phyloP scores from a whole-genome alignment of 2,888 invertebrate species.

The Oxyteleia sp. region DNA sequence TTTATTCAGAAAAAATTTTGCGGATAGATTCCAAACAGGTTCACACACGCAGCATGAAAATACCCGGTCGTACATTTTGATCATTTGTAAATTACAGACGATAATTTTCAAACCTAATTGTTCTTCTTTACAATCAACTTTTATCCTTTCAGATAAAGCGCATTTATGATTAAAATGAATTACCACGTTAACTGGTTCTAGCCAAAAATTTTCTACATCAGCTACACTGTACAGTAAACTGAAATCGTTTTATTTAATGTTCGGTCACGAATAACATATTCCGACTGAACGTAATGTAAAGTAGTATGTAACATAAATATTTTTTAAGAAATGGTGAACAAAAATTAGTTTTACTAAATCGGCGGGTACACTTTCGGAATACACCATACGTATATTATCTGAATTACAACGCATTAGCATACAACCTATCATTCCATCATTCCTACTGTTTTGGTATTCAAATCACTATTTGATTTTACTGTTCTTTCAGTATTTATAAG shows the following conservation, averaged over 20 bases:
- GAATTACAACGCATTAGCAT: conserved; percentile 73
- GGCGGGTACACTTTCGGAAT: conserved; percentile 40
- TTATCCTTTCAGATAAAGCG: conserved; percentile 5
- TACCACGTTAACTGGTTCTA: neutral
- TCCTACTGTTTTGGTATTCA: conserved; percentile 82
- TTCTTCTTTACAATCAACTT: conserved; percentile 28
- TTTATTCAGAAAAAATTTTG: conserved; percentile 9
- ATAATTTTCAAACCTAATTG: conserved; percentile 13
- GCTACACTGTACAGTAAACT: conserved; percentile 19
- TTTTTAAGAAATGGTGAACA: conserved; percentile 1
- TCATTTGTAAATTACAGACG: conserved; percentile 18
- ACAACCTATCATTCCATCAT: conserved; percentile 79
- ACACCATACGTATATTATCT: conserved; percentile 41
- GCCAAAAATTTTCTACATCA: conserved; percentile 27
- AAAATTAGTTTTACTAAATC: conserved; percentile 34
- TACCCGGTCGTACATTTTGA: conserved; percentile 11
- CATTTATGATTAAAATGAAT: conserved; percentile 17
- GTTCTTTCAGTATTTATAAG: conserved; percentile 83
- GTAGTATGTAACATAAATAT: neutral
- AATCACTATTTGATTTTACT: conserved; percentile 82
- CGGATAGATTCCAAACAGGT: conserved; percentile 65
- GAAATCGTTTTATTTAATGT: neutral
- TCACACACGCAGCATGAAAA: conserved; percentile 37
- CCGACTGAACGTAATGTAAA: neutral
- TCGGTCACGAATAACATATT: neutral